Evolutionary conservation across 2,113 vertebrate genomes (phyloP), one percentile per base, ranked within the genome.

Genomic region (Rhinolophus ferrumequinum): DNA sequence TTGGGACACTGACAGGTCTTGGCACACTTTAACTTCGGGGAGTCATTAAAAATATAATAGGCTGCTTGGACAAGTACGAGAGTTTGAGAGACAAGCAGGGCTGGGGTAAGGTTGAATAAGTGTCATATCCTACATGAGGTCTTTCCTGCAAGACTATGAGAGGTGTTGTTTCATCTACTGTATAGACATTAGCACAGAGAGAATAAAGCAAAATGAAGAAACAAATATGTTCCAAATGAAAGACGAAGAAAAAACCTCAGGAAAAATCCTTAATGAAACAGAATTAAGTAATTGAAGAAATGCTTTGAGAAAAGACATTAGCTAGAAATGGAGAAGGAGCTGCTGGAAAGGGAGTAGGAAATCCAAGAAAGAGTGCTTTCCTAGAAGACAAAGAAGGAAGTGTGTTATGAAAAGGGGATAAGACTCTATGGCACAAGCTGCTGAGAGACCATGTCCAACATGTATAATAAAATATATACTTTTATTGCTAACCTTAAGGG

Each of bases 381-480:
- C 28, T 5, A 22, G 56, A 82, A 96, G 70, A 75, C 7, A 44
- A 88, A 70, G n/a, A 62, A 54, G 24, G 28, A 41, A 26, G 11
- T 4, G 6, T n/a, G 7, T 35, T 1, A 33, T 10, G 15, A 62
- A 62, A 16, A 6, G 38, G 1, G 16, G 2, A 30, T 86, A 3
- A 13, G 26, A 6, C 1, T 5, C 4, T 11, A 12, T 8, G 33
- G 22, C 66, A 54, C 56, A 69, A 8, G 41, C 50, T 73, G 3
- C 52, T 22, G 15, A 60, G 52, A 79, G 16, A 24, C 28, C 19
- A 0, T 19, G 30, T 28, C 24, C 6, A 50, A 6, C 21, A 3
- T 5, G 35, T 19, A 21, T 21, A n/a, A 38, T 21, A 54, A 41
- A 26, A n/a, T 9, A 19, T n/a, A 8, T 0, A 4, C 6, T 47